These are phyloP conservation scores for Amiota minor DNA, from an alignment of 2,888 invertebrate genomes.

Conservation along the genomic window DNA sequence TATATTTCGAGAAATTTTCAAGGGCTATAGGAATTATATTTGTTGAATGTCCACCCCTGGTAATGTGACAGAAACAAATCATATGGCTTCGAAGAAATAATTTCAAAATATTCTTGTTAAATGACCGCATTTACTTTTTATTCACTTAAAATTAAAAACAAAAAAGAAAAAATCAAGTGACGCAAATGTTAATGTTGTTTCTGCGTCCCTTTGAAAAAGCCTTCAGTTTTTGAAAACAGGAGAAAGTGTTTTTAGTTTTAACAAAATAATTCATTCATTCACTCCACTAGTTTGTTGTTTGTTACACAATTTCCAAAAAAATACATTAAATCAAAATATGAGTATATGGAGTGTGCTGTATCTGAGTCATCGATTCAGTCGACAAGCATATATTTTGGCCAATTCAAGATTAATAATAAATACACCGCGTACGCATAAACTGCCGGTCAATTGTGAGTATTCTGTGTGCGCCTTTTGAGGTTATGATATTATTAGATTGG, in stretches of 20 bases:
- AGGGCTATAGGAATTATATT: too few species aligned
- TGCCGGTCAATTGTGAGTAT: constrained; percentile 51
- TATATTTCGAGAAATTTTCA: too few species aligned
- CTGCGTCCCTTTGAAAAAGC: neutral
- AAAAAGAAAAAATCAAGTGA: too few species aligned
- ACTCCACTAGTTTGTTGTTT: constrained; percentile 28
- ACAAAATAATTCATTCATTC: neutral
- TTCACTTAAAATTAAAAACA: too few species aligned
- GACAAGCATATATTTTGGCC: constrained; percentile 62
- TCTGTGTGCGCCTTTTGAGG: constrained; percentile 35
- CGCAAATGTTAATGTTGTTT: neutral
- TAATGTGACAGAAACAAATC: too few species aligned
- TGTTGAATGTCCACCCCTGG: too few species aligned
- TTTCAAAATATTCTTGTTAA: too few species aligned
- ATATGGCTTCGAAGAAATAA: too few species aligned
- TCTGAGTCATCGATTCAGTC: constrained; percentile 58
- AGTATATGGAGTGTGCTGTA: constrained; percentile 61
- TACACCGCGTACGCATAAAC: constrained; percentile 35
- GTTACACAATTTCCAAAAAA: constrained; percentile 53
- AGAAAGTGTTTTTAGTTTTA: neutral
- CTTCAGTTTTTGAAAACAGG: constrained; percentile 7
- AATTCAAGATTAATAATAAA: constrained; percentile 42
- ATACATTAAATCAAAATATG: constrained; percentile 53
- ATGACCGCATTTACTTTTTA: too few species aligned
- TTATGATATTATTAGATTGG: constrained; percentile 18